Percentiles rank a stretch among this genome's conserved stretches.
Conservation (phyloP, 2,888 invertebrate species). For the Oscheius sp. region DNA sequence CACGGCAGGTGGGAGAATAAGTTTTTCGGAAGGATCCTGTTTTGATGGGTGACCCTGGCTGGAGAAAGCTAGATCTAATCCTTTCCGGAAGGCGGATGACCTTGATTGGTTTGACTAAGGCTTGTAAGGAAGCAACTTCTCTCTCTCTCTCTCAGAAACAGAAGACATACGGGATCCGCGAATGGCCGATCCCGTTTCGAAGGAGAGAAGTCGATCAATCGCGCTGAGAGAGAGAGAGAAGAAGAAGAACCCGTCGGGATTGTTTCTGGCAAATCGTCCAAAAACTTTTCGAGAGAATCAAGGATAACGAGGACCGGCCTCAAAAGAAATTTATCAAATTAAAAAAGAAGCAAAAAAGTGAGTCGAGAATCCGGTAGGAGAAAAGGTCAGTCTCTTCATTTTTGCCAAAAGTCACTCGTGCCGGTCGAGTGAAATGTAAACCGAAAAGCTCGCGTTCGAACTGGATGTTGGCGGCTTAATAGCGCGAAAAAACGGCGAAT, state of each 20-base stretch:
- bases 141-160: neutral
- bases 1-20: conserved; percentile 35
- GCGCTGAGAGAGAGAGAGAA: no score
- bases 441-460: conserved; percentile 29
- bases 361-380: conserved; percentile 28
- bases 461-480: conserved; percentile 28
- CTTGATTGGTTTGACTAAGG: conserved; percentile 6
- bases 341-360: conserved; percentile 20
- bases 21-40: conserved; percentile 22
- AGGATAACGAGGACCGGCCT: neutral
- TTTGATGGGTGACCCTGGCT: conserved; percentile 15
- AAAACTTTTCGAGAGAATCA: neutral
- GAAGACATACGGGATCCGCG: neutral
- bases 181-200: conserved; percentile 9
- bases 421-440: conserved; percentile 23
- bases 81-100: neutral
- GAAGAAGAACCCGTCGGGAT: conserved; percentile 16
- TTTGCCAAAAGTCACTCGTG: neutral
- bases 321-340: neutral
- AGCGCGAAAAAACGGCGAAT: conserved; percentile 28
- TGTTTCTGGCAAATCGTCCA: neutral
- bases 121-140: neutral
- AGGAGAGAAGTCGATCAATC: conserved; percentile 13
- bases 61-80: conserved; percentile 13
- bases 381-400: conserved; percentile 12